Evolutionary conservation across 2,113 vertebrate species (phyloP).

Genomic region (Paradisaea rubra): DNA sequence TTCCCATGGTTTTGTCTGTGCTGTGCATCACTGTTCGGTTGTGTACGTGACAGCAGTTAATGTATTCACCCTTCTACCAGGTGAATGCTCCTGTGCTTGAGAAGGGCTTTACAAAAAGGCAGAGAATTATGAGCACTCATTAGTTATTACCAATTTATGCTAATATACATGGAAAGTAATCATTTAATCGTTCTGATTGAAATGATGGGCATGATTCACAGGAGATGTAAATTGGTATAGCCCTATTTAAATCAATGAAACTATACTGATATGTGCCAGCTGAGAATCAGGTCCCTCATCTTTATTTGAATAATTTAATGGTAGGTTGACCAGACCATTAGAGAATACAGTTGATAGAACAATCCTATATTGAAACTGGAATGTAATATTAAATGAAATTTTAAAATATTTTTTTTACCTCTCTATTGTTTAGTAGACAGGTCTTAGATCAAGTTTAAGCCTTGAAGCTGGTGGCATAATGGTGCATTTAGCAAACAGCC

Average conservation of each 20-base stretch:
- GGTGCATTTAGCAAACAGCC: not conserved
- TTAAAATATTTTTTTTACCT: not conserved
- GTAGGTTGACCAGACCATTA: not conserved
- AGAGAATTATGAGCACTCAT: constrained; percentile 9
- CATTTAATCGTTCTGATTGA: constrained; percentile 29
- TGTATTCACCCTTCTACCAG: not conserved
- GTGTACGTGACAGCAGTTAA: not conserved
- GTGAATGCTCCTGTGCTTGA: not conserved
- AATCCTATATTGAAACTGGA: not conserved
- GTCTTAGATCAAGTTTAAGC: not conserved
- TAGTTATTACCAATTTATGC: constrained; percentile 30
- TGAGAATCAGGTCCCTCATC: constrained; percentile 9
- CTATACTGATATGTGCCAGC: not conserved
- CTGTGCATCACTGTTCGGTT: not conserved
- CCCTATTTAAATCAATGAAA: constrained; percentile 32
- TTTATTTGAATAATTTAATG: constrained; percentile 39
- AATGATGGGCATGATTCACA: constrained; percentile 8
- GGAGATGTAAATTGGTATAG: not conserved
- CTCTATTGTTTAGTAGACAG: not conserved
- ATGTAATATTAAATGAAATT: not conserved
- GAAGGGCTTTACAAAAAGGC: not conserved
- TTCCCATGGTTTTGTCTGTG: not conserved
- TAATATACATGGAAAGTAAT: constrained; percentile 35
- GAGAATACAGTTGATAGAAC: not conserved
- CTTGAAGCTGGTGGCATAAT: not conserved